These are phyloP conservation scores for Poecilia velifera DNA, from an alignment of 2,797 vertebrate species.

Conservation along the genomic window DNA sequence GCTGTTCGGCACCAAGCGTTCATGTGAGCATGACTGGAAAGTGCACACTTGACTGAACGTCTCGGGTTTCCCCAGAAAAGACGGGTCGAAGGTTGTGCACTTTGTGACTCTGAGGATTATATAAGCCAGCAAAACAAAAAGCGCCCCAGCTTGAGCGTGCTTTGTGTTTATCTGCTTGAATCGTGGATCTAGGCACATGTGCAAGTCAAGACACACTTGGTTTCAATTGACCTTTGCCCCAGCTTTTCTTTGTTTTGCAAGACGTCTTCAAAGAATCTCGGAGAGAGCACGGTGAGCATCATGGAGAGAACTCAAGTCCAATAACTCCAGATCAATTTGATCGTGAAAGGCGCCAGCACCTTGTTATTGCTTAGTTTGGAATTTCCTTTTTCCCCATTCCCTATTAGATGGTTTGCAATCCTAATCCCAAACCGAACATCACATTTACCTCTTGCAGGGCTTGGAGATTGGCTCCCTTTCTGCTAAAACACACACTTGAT, in stretches of 20 bases:
- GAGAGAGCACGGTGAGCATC: conserved; percentile 45
- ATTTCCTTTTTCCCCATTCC: conserved; percentile 62
- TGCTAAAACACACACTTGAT: conserved; percentile 27
- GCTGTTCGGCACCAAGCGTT: conserved; percentile 7
- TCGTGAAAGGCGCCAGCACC: conserved; percentile 62
- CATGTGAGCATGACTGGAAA: conserved; percentile 9
- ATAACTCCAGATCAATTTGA: conserved; percentile 64
- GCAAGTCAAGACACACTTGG: conserved; percentile 59
- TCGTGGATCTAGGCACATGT: conserved; percentile 11
- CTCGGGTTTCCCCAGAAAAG: conserved; percentile 49
- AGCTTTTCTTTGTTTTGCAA: conserved; percentile 5
- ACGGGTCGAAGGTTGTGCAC: conserved; percentile 33
- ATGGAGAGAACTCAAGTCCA: conserved; percentile 45
- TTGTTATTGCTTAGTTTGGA: conserved; percentile 69
- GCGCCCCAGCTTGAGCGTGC: conserved; percentile 30
- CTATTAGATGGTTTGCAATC: conserved; percentile 61
- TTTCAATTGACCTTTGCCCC: conserved; percentile 71
- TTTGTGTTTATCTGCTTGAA: conserved; percentile 41
- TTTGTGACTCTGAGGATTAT: conserved; percentile 55
- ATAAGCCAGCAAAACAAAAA: conserved; percentile 65
- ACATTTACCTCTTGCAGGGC: conserved; percentile 64
- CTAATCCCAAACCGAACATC: conserved; percentile 57
- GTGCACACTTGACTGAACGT: conserved; percentile 24
- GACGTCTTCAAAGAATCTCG: conserved; percentile 64
- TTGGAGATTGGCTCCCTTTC: conserved; percentile 38